These are phyloP conservation scores for Phycodurus eques DNA, from an alignment of 2,113 vertebrate genomes.

Conservation along the genomic window DNA sequence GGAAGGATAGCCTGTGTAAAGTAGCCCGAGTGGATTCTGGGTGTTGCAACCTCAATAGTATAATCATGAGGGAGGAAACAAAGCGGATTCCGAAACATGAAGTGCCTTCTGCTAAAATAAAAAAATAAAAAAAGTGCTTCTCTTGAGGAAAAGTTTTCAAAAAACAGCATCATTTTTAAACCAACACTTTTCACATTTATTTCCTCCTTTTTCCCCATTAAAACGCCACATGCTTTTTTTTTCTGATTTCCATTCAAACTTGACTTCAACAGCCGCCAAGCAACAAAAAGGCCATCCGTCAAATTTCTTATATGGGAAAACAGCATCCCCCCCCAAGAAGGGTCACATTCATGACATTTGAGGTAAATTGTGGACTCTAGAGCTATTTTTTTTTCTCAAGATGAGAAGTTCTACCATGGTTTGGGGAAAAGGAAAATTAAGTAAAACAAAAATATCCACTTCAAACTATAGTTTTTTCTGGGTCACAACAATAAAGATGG, in stretches of 20 bases:
- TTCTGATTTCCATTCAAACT: constrained; percentile 9
- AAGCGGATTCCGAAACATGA: constrained; percentile 44
- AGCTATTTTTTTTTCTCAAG: constrained; percentile 49
- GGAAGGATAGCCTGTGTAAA: constrained; percentile 19
- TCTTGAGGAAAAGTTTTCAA: constrained; percentile 55
- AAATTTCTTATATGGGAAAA: constrained; percentile 11
- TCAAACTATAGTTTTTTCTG: constrained; percentile 73
- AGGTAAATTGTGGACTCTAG: constrained; percentile 12
- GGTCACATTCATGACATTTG: constrained; percentile 16
- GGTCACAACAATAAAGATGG: constrained; percentile 68
- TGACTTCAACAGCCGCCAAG: constrained; percentile 8
- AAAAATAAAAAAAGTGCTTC: constrained; percentile 74
- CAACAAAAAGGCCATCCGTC: not conserved
- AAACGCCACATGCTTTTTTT: constrained; percentile 17
- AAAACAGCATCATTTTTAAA: constrained; percentile 34
- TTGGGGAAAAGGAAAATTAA: constrained; percentile 61
- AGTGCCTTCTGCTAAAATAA: constrained; percentile 72
- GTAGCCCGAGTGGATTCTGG: constrained; percentile 8
- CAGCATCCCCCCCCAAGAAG: constrained; percentile 29
- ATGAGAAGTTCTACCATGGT: constrained; percentile 51
- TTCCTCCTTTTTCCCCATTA: constrained; percentile 7
- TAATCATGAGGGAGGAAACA: constrained; percentile 20
- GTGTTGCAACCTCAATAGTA: constrained; percentile 15
- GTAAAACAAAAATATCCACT: constrained; percentile 69
- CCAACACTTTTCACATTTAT: constrained; percentile 32